Conservation (phyloP, 2,797 vertebrate species). For the Triplophysa bombifrons region DNA sequence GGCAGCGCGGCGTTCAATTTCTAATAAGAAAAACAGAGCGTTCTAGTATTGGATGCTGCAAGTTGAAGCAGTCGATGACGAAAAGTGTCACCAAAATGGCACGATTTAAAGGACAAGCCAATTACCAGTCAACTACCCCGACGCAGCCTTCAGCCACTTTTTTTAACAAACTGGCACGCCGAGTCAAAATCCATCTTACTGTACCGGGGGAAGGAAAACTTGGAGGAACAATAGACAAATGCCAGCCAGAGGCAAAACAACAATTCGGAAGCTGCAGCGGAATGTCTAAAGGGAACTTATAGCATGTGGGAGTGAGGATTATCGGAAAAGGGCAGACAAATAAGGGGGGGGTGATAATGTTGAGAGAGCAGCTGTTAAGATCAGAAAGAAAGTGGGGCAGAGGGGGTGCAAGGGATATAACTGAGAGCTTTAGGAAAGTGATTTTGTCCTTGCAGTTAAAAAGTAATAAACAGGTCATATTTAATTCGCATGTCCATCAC, state of each 20-base stretch:
- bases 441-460: conserved; percentile 62
- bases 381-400: conserved; percentile 58
- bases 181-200: conserved; percentile 56
- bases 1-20: background rate
- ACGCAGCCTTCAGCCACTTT: conserved; percentile 42
- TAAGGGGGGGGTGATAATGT: conserved; percentile 69
- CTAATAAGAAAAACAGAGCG: conserved; percentile 1
- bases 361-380: conserved; percentile 74
- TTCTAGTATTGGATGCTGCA: background rate
- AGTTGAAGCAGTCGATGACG: background rate
- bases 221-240: conserved; percentile 67
- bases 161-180: conserved; percentile 51
- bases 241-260: conserved; percentile 69
- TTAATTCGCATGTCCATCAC: conserved; percentile 4
- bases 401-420: conserved; percentile 46
- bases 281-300: conserved; percentile 66
- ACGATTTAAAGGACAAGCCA: conserved; percentile 44
- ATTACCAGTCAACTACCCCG: conserved; percentile 54
- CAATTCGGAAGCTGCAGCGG: conserved; percentile 65
- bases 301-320: conserved; percentile 75
- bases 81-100: conserved; percentile 26
- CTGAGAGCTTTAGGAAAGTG: conserved; percentile 53
- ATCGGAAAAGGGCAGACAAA: conserved; percentile 76
- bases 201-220: conserved; percentile 57
- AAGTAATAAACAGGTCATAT: conserved; percentile 24